Percentiles rank a stretch among this genome's conserved stretches.
Evolutionary conservation across 1,140 invertebrate genomes (phyloP).

Genomic region (Ceratitis capitata): DNA sequence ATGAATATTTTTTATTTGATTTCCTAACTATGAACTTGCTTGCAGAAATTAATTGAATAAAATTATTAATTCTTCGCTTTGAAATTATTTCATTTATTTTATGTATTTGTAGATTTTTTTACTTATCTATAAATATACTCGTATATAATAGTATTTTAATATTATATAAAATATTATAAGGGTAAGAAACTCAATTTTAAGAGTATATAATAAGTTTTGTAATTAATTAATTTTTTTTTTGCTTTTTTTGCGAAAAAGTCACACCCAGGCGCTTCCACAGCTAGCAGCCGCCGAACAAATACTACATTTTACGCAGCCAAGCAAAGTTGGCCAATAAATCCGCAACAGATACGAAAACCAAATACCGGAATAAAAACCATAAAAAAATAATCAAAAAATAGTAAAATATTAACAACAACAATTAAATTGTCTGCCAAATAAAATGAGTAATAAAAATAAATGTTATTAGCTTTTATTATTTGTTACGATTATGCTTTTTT

Average conservation of each 20-base stretch:
- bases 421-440: constrained; percentile 8
- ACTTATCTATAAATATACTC: too few relatives aligned
- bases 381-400: not conserved
- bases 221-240: not conserved
- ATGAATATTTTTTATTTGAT: too few relatives aligned
- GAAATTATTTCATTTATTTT: too few relatives aligned
- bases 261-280: not conserved
- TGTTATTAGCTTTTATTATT: not conserved
- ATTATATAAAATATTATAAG: too few relatives aligned
- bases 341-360: not conserved
- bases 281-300: not conserved
- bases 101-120: too few relatives aligned
- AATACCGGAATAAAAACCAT: not conserved
- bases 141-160: too few relatives aligned
- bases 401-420: not conserved
- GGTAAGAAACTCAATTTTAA: too few relatives aligned
- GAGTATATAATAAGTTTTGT: not conserved
- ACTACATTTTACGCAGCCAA: not conserved
- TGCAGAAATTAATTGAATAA: too few relatives aligned
- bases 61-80: too few relatives aligned
- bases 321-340: too few relatives aligned
- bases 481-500: constrained; percentile 1
- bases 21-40: too few relatives aligned
- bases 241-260: not conserved
- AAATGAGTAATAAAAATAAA: constrained; percentile 6